Evolutionary conservation across 2,797 vertebrate genomes (phyloP), one percentile per base, ranked within the genome.

Genomic region (Sparidentex hasta): DNA sequence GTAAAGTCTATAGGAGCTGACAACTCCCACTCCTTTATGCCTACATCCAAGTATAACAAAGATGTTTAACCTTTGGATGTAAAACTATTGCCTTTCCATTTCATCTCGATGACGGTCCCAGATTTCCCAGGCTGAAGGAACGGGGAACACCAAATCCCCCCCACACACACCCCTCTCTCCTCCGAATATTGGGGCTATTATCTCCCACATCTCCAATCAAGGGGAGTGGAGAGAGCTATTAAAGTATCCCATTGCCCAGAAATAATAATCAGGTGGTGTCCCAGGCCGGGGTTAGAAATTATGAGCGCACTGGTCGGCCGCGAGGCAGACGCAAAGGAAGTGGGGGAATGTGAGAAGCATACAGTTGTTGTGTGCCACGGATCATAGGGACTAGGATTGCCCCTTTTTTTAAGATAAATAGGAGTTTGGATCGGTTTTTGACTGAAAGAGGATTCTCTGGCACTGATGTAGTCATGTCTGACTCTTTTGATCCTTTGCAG

Each of bases 241-340:
- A 94, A 94, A 94, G 94, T 95, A 95, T 95, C 92, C 81, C 78
- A 84, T 95, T 93, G 91, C 94, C 87, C 82, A 94, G 90, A 92
- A 95, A 95, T 94, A 95, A 95, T 94, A 92, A 95, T 92, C 92
- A 92, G 90, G 90, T 91, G 89, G 91, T 87, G 87, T 91, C 85
- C 87, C 80, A 76, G 87, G 83, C 85, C 59, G 13, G 74, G 87
- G 87, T 86, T 88, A 89, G 86, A 89, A 91, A 92, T 93, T 91
- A 92, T 86, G 82, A 88, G 87, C n/a, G 20, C 46, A 33, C 72
- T 74, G 66, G 79, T 88, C n/a, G 71, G 82, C 86, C 59, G 73
- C 52, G 29, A 82, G 79, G 88, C 90, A 89, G 87, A 92, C 71
- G 82, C 81, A 87, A 80, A 82, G 82, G 83, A 87, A 83, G 80